phyloP scores from a whole-genome alignment of 2,113 vertebrate species.

The Hiodon tergisus region DNA sequence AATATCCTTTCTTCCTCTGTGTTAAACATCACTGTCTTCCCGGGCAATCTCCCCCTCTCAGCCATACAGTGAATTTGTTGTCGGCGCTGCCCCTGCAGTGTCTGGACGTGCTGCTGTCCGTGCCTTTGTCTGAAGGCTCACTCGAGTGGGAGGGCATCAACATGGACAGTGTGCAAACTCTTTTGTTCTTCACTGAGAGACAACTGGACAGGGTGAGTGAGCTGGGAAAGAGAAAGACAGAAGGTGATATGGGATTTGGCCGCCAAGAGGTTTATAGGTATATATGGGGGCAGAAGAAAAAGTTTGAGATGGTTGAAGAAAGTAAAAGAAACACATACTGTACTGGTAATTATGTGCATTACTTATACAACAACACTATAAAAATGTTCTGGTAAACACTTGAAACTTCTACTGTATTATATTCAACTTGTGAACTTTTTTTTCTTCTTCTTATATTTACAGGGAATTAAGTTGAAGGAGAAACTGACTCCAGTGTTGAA shows the following conservation, averaged over 20 bases:
- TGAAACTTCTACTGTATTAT: neutral
- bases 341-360: neutral
- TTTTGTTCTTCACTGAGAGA: constrained; percentile 64
- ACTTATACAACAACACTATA: neutral
- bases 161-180: constrained; percentile 64
- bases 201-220: constrained; percentile 61
- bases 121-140: constrained; percentile 53
- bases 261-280: too few relatives aligned
- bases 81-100: constrained; percentile 69
- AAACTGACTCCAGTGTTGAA: constrained; percentile 68
- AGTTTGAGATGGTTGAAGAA: neutral
- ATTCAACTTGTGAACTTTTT: neutral
- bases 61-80: constrained; percentile 66
- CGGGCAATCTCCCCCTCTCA: constrained; percentile 26
- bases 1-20: neutral
- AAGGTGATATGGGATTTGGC: too few relatives aligned
- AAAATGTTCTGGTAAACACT: neutral
- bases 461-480: constrained; percentile 65
- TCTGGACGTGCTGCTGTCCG: constrained; percentile 64
- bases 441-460: constrained; percentile 1
- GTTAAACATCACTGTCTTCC: neutral
- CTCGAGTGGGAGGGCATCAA: constrained; percentile 67
- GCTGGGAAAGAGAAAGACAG: neutral
- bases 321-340: neutral
- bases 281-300: neutral